Base-by-base conservation (phyloP, 2,113 vertebrate species). In the Dicrurus megarhynchus region DNA sequence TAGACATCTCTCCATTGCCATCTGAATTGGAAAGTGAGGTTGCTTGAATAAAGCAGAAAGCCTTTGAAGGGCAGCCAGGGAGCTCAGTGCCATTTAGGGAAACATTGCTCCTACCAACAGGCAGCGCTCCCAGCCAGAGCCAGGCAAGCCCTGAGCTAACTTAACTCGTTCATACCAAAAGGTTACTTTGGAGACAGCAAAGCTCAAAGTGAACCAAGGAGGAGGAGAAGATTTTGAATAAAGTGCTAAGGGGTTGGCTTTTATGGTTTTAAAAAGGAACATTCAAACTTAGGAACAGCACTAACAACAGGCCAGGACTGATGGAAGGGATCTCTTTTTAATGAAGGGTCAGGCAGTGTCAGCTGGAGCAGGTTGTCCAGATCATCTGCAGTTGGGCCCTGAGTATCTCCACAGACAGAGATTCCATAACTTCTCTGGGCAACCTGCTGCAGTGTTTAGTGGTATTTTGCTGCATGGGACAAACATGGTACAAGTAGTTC, bases 71-170 rank as follows among this genome's bases (percentile, higher is more conserved):
- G 80, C 85, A 92, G 96, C 95, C 93, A 95, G 92, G 53, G 60
- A 94, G 53, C 41, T 94, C 80, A 68, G 77, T 64, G 80, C 96
- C 96, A 96, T 97, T 89, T 97, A 97, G 92, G 93, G 95, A 80
- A 96, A 88, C 60, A 26, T 4, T 60, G 82, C 60, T 92, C 42
- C 87, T 75, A 74, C 84, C 77, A 95, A 41, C 68, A 64, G 82
- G 65, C 56, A 78, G 84, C 50, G 61, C 46, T 69, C 64, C 64
- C 84, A 87, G 85, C n/a, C 83, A 75, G 76, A 61, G 64, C 49
- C 78, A 93, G 88, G 49, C 71, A 57, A 80, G 60, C 52, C 60
- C 63, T 27, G 68, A 71, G 56, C 71, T 71, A 18, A 12, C 37
- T 96, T 96, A 96, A 96, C 93, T 92, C 90, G 33, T 97, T 93